Evolutionary conservation across 2,888 invertebrate species (phyloP), one percentile per base, ranked within the genome.

Genomic region (Megastigmus dorsalis): DNA sequence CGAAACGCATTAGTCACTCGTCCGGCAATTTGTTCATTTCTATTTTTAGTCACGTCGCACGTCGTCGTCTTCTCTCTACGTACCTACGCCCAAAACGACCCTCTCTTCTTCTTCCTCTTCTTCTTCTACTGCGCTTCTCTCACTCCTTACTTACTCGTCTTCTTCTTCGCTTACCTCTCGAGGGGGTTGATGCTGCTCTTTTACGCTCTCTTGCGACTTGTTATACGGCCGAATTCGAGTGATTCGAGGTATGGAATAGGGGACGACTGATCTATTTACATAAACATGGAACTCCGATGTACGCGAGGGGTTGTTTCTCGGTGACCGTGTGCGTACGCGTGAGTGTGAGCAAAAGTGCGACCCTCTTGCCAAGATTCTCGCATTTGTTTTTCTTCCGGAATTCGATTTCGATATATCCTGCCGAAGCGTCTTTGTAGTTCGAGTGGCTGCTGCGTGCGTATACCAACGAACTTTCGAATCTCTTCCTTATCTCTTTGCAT

Each of bases 21-120:
- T 69, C 80, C 82, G 77, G 81, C 82, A 84, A 84, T 84, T 83
- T 81, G 83, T 82, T 82, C 84, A 77, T 76, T 78, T 77, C 80
- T 84, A 84, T 84, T 80, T 82, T 83, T 81, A 80, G 82, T 69
- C 71, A 57, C 77, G 75, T 60, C 60, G 48, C 55, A 28, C 18
- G 33, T 30, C 15, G 20, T 38, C 38, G 45, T 48, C 48, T 28
- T 2, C 33, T 33, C 26, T n/a, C n/a, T n/a, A n/a, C n/a, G n/a
- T n/a, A n/a, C n/a, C n/a, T n/a, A n/a, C n/a, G n/a, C n/a, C n/a
- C n/a, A n/a, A n/a, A n/a, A n/a, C n/a, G n/a, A n/a, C n/a, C n/a
- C n/a, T n/a, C n/a, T 26, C 30, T 23, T 43, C 38, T 23, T 26
- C 41, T 1, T 52, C 15, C 20, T 55, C 52, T 41, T 36, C 63